Base-by-base conservation (phyloP, 2,113 vertebrate genomes). In the Sylvilagus bachmani region DNA sequence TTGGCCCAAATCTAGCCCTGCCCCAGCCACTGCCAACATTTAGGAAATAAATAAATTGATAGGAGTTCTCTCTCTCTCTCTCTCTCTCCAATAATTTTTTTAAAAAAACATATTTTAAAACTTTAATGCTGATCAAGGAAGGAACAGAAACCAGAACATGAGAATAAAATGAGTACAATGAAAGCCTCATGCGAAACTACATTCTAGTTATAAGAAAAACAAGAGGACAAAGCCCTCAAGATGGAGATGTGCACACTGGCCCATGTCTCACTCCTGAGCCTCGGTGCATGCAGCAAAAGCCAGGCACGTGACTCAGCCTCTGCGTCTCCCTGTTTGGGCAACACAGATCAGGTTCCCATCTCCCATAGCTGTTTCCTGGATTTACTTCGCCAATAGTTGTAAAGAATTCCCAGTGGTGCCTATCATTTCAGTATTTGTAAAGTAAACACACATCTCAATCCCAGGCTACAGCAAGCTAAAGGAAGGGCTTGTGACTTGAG, bases 151-250 rank as follows among this genome's bases (percentile, higher is more conserved):
- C 22, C 29, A 80, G 64, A 89, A 55, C 29, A 75, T 2, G 14
- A 90, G 49, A 69, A n/a, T 7, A 71, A n/a, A 74, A 53, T 17
- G 19, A 89, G 24, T 53, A 89, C 78, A 70, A 33, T 44, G 7
- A 81, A 91, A 27, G 38, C 66, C 58, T 51, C 67, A 62, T 25
- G 84, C 85, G 73, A 89, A 55, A 67, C 29, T 66, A 89, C 84
- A 74, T 58, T 58, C 31, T 21, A 67, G 44, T 73, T 84, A 36
- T 29, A 21, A 69, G 10, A 74, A 92, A 73, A 38, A 62, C 0
- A 64, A 11, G 38, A 53, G 24, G 55, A 85, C 38, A 67, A 84
- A 73, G 38, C 6, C 14, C 33, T 61, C 6, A 49, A 75, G 21
- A 22, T 21, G 24, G 38, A 75, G 6, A 11, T 36, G 13, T 3